Conservation (phyloP, 2,113 vertebrate genomes). For the Chitala chitala region DNA sequence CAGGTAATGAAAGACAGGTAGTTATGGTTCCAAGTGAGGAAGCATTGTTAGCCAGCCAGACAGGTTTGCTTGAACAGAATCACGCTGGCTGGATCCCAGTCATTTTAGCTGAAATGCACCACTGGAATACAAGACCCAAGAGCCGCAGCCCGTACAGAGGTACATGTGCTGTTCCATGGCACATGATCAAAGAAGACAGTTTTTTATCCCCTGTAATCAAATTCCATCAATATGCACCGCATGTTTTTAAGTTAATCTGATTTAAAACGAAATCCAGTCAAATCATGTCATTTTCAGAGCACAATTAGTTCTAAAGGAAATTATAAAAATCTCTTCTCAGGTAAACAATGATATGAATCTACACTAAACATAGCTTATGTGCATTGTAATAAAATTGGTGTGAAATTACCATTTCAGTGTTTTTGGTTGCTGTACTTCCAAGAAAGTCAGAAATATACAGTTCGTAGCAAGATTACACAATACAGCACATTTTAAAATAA, state of each 20-base stretch:
- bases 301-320: too few relatives aligned
- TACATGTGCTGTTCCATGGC: not conserved
- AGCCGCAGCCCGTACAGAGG: not conserved
- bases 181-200: not conserved
- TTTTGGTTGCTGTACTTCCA: too few relatives aligned
- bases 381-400: too few relatives aligned
- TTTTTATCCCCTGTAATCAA: constrained; percentile 7
- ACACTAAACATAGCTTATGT: too few relatives aligned
- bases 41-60: constrained; percentile 26
- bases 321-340: too few relatives aligned
- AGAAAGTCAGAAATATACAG: too few relatives aligned
- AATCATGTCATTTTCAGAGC: too few relatives aligned
- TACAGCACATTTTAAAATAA: too few relatives aligned
- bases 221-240: not conserved
- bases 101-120: not conserved
- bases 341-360: too few relatives aligned
- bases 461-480: too few relatives aligned
- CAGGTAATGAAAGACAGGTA: constrained; percentile 37
- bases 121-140: not conserved
- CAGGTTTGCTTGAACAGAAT: not conserved
- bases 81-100: not conserved
- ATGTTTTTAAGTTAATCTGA: not conserved
- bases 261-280: not conserved
- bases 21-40: too few relatives aligned
- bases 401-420: too few relatives aligned